Conservation (phyloP, 2,888 invertebrate genomes). For the Catotricha subobsoleta region DNA sequence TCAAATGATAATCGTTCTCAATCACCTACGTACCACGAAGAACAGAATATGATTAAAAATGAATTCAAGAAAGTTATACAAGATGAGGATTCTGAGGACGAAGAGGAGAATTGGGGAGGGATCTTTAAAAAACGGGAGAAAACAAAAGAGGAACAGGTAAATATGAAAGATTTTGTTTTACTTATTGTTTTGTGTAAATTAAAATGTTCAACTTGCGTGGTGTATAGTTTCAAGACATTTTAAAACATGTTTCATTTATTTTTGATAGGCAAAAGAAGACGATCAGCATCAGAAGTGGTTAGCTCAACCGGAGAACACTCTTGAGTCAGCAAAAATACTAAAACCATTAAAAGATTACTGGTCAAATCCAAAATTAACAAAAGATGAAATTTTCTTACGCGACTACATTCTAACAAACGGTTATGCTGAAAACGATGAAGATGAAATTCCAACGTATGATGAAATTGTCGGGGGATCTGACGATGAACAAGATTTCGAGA, state of each 20-base stretch:
- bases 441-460: conserved; percentile 41
- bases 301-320: conserved; percentile 53
- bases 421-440: conserved; percentile 30
- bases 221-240: too few relatives aligned
- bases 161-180: neutral
- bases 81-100: conserved; percentile 35
- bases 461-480: conserved; percentile 43
- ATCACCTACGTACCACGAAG: conserved; percentile 42
- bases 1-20: conserved; percentile 16
- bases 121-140: conserved; percentile 37
- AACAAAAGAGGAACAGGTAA: conserved; percentile 32
- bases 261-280: conserved; percentile 30
- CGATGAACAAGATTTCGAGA: conserved; percentile 57
- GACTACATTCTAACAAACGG: conserved; percentile 84
- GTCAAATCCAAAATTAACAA: conserved; percentile 63
- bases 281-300: conserved; percentile 62
- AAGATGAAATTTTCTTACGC: conserved; percentile 72
- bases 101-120: conserved; percentile 33
- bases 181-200: neutral
- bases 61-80: conserved; percentile 38
- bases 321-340: conserved; percentile 40
- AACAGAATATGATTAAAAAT: conserved; percentile 45
- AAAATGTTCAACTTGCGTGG: too few relatives aligned
- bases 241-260: conserved; percentile 14
- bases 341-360: conserved; percentile 67